Percentiles rank a stretch among this genome's conserved stretches.
These are phyloP conservation scores for Catostylus mosaicus DNA, from an alignment of 30 jellyfish, hydroid and myxozoan genomes.

Conservation along the genomic window DNA sequence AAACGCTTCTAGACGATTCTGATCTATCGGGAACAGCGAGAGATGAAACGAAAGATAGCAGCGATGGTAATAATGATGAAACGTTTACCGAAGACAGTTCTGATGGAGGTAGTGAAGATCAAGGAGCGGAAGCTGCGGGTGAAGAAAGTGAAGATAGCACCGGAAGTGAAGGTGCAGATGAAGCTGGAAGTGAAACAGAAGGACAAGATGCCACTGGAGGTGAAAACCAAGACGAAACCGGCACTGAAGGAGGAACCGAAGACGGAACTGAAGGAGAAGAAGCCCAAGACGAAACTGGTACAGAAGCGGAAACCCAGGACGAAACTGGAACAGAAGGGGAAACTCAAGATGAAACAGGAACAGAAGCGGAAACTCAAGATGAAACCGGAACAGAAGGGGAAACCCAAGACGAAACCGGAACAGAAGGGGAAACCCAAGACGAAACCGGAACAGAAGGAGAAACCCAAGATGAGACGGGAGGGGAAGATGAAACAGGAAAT, in stretches of 20 bases:
- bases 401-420: constrained; percentile 10
- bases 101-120: neutral
- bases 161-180: neutral
- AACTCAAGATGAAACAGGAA: constrained; percentile 1
- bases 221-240: neutral
- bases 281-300: neutral
- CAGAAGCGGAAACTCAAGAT: neutral
- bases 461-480: neutral
- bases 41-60: neutral
- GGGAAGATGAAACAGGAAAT: neutral
- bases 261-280: neutral
- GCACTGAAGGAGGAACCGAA: neutral
- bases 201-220: neutral
- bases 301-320: neutral
- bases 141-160: neutral
- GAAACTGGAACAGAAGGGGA: neutral
- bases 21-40: constrained; percentile 15
- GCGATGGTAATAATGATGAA: neutral
- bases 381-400: neutral
- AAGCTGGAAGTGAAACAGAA: constrained; percentile 10
- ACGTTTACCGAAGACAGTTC: neutral
- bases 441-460: neutral
- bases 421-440: neutral
- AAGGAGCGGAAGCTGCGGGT: neutral
- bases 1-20: constrained; percentile 53